Evolutionary conservation across 2,888 invertebrate species (phyloP).

Genomic region (Lacanobia wlatinum): DNA sequence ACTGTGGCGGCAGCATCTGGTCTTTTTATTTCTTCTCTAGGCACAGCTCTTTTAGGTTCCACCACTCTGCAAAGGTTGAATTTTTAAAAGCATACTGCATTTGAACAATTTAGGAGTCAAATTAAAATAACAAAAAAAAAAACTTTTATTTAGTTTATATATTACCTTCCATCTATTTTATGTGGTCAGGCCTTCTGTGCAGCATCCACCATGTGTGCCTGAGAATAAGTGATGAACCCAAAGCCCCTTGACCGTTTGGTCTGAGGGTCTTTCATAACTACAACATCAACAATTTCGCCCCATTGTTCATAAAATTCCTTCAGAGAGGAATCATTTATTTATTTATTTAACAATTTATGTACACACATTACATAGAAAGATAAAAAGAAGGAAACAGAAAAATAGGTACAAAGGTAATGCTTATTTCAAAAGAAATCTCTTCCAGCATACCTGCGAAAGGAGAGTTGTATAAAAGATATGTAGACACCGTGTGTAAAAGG

Average conservation of each 20-base stretch:
- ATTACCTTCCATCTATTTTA: slow-evolving; percentile 96
- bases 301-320: slow-evolving; percentile 98
- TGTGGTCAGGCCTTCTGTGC: slow-evolving; percentile 97
- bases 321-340: slow-evolving; percentile 97
- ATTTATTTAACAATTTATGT: too few species aligned
- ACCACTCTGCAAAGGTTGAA: slow-evolving; percentile 92
- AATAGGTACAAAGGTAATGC: too few species aligned
- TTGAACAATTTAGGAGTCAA: not conserved
- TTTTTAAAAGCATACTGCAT: not conserved
- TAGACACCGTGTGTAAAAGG: too few species aligned
- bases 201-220: slow-evolving; percentile 98
- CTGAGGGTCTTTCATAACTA: slow-evolving; percentile 99
- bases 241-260: slow-evolving; percentile 99
- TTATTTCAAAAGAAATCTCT: too few species aligned
- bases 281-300: slow-evolving; percentile 99
- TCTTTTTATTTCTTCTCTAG: slow-evolving; percentile 96
- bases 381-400: too few species aligned
- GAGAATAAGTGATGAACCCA: slow-evolving; percentile 99
- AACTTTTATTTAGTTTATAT: not conserved
- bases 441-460: too few species aligned
- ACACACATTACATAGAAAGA: too few species aligned
- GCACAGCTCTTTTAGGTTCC: slow-evolving; percentile 99
- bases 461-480: too few species aligned
- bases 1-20: slow-evolving; percentile 98
- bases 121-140: not conserved